Base-by-base conservation (phyloP, 2,113 vertebrate genomes). In the Erythrocercus mccallii region DNA sequence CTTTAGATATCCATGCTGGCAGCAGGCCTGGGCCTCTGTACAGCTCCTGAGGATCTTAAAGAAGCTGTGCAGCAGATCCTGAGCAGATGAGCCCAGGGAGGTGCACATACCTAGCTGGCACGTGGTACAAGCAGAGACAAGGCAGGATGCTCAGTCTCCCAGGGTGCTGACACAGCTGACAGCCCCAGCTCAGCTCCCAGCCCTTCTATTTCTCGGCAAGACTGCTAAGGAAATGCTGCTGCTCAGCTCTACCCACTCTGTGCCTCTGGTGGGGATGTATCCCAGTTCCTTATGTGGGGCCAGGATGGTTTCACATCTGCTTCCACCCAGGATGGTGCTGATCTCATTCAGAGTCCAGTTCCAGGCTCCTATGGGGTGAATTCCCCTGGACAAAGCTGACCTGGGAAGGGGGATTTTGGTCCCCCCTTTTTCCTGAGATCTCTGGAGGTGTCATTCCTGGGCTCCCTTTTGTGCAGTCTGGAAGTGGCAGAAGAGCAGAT, bases 311-410 rank as follows among this genome's bases (percentile, higher is more conserved):
- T 89, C 72, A 73, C 28, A 69, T 86, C 90, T 86, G 72, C 69
- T 91, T 91, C 72, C 28, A 78, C 22, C 12, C 45, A 15, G 12
- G 8, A 24, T 42, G 14, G 7, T 69, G 64, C 53, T 81, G 58
- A 31, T 56, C 54, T 53, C 4, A 1, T 30, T 54, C 45, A 27
- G 51, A 44, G 45, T 51, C 27, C 0, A 0, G 5, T 6, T 27
- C 23, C 17, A 31, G n/a, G 19, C 9, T 88, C 25, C 30, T 0
- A 0, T 5, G 2, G 10, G n/a, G 24, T 79, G 42, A 91, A 73
- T 48, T 51, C 12, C 30, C 11, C 7, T 1, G 1, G 13, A 30
- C 30, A 76, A 60, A 77, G 15, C 25, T 69, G 35, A 47, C 10
- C 7, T 60, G 35, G 13, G 17, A 19, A 48, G 21, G 8, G 23